Evolutionary conservation across 2,113 vertebrate genomes (phyloP).

Genomic region (Fulmarus glacialis): DNA sequence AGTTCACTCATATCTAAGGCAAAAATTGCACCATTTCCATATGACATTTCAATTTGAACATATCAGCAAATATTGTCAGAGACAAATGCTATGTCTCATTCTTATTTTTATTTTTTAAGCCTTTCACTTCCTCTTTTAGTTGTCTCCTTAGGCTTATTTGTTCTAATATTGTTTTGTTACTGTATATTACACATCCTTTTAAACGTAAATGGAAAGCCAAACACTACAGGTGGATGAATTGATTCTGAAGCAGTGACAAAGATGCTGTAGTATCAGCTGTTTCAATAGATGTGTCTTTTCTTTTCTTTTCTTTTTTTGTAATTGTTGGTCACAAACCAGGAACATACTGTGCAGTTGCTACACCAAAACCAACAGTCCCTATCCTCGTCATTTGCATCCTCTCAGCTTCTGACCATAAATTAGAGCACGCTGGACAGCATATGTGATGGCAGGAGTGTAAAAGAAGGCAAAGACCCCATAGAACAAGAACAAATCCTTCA

Average conservation of each 20-base stretch:
- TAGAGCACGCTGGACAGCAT: neutral
- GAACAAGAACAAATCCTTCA: neutral
- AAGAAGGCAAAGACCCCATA: neutral
- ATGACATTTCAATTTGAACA: neutral
- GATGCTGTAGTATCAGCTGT: neutral
- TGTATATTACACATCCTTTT: neutral
- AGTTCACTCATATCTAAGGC: neutral
- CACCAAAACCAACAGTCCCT: neutral
- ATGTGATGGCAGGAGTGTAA: neutral
- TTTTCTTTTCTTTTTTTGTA: neutral
- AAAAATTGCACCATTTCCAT: neutral
- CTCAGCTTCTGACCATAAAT: neutral
- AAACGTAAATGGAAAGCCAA: neutral
- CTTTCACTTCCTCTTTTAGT: slow-evolving; percentile 36
- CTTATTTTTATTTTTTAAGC: neutral
- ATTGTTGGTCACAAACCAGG: neutral
- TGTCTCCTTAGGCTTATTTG: neutral
- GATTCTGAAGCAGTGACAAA: neutral
- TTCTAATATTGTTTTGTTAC: neutral
- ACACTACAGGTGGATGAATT: neutral
- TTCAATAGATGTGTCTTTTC: neutral
- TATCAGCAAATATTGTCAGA: neutral
- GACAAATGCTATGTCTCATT: neutral
- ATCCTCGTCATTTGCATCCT: neutral
- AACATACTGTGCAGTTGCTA: neutral